These are phyloP conservation scores for Boloria selene DNA, from an alignment of 2,888 invertebrate genomes.

Conservation along the genomic window DNA sequence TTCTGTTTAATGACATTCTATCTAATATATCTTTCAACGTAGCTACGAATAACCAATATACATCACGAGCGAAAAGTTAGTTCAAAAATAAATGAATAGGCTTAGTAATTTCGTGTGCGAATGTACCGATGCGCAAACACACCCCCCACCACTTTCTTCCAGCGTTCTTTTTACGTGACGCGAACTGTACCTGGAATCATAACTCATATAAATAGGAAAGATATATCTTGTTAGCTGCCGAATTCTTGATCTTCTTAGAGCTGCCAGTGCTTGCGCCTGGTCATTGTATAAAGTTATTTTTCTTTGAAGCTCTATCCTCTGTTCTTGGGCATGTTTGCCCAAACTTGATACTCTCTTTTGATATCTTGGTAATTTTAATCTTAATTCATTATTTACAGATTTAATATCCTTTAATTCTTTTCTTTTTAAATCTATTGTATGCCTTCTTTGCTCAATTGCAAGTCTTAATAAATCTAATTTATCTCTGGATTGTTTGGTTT, in stretches of 20 bases:
- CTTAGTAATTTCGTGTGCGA: no score
- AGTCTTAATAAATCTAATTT: conserved; percentile 66
- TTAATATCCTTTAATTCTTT: conserved; percentile 56
- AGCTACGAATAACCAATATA: no score
- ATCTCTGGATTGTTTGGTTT: conserved; percentile 70
- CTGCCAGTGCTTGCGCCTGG: conserved; percentile 59
- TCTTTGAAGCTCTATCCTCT: conserved; percentile 61
- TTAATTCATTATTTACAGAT: conserved; percentile 64
- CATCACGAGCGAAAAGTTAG: no score
- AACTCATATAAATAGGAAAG: conserved; percentile 76
- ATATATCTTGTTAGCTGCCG: conserved; percentile 73
- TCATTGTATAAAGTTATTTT: conserved; percentile 59
- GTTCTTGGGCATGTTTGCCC: conserved; percentile 61
- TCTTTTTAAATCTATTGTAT: conserved; percentile 61
- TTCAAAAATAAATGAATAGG: no score
- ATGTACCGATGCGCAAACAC: no score
- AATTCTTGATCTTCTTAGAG: conserved; percentile 66
- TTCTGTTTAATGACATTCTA: no score
- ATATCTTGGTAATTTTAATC: conserved; percentile 67
- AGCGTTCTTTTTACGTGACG: no score
- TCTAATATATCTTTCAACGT: no score
- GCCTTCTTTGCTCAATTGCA: conserved; percentile 71
- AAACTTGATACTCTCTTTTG: conserved; percentile 69
- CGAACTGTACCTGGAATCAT: conserved; percentile 76
- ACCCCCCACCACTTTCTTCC: no score